Evolutionary conservation across 1,140 invertebrate species (phyloP), one percentile per base, ranked within the genome.

Genomic region (Chrysomallon squamiferum): DNA sequence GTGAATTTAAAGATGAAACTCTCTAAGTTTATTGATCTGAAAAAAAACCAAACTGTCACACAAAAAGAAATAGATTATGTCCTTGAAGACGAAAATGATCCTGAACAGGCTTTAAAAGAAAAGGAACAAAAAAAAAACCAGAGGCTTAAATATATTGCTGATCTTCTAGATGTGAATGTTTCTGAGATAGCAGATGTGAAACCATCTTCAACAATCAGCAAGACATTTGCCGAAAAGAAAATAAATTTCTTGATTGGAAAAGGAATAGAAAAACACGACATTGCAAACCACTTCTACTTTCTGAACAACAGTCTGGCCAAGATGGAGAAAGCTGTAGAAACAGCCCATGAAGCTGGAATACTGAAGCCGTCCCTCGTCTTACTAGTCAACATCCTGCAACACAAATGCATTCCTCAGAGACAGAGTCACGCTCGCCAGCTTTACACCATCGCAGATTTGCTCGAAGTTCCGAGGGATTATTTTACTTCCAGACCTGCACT

Each of bases 371-470:
- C 50, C 0, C 22, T 30, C 4, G 25, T 54, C 15, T 54, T 30
- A 18, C 50, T 54, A 25, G 29, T 54, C 4, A 54, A 54, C 22
- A 54, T 54, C 50, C 50, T 54, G 9, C 50, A 54, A 20, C 50
- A 33, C 30, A 58, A 35, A 35, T 29, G n/a, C 22, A 58, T 58
- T 29, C 33, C 56, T 33, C 29, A 15, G 15, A 15, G 33, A 58
- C 33, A 15, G 20, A 20, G 56, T 22, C n/a, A 38, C 20, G 56
- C 56, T 22, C 29, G 56, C 11, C 56, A 58, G 15, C 33, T 29
- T 30, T 20, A 32, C 25, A 29, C 20, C 2, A 18, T 58, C 2
- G 56, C 56, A 15, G 29, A n/a, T 58, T 18, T 29, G 3, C 56
- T 58, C 2, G 56, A 38, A 15, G 20, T 58, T 22, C 56, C 56